Percentiles rank a stretch among this genome's conserved stretches.
These are phyloP conservation scores for Threskiornis aethiopicus DNA, from an alignment of 2,797 vertebrate genomes.

Conservation along the genomic window DNA sequence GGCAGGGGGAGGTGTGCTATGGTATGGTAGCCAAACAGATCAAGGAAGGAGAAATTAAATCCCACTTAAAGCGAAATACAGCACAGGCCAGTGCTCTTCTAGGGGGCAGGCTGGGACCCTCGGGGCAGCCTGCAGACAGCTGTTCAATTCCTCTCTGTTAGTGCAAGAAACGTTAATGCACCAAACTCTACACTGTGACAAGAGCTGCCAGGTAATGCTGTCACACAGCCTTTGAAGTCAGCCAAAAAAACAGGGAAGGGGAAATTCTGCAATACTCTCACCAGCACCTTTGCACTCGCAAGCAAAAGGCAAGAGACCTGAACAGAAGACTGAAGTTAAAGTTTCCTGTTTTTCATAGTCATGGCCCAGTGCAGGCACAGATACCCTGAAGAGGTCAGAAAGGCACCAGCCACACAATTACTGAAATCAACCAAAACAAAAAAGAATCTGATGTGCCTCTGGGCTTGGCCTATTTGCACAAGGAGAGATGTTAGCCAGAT, in stretches of 20 bases:
- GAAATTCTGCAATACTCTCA: neutral
- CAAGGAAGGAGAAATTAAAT: neutral
- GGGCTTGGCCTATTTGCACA: neutral
- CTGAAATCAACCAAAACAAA: neutral
- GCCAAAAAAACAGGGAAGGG: neutral
- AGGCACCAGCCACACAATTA: neutral
- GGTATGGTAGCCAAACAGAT: neutral
- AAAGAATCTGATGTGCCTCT: neutral
- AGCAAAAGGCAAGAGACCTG: neutral
- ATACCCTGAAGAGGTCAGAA: constrained; percentile 13
- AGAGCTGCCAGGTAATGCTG: neutral
- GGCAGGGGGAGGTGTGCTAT: neutral
- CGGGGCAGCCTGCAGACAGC: neutral
- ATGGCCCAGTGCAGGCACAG: neutral
- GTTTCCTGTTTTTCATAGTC: constrained; percentile 39
- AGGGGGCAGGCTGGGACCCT: neutral
- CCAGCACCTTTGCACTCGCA: neutral
- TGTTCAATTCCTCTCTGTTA: neutral
- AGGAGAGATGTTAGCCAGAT: neutral
- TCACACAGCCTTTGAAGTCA: neutral
- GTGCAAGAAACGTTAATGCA: neutral
- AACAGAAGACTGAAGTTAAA: neutral
- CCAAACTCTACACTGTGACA: neutral
- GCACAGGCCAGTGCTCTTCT: neutral
- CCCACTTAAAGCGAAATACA: neutral